Evolutionary conservation across 2,797 vertebrate genomes (phyloP), one percentile per base, ranked within the genome.

Genomic region (Mormyrus proboscirostris): DNA sequence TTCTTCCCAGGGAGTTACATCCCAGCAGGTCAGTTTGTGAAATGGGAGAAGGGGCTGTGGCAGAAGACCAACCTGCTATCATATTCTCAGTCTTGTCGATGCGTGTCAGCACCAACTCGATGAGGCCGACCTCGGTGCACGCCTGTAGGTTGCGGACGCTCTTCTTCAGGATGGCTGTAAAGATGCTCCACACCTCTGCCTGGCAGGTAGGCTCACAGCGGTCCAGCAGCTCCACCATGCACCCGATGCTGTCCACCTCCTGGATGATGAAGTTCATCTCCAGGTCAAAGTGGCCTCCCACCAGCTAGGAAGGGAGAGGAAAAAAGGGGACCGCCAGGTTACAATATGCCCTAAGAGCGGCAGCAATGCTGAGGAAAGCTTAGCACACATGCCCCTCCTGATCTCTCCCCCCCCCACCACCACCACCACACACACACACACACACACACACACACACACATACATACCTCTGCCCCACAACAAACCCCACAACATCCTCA

Each of bases 241-340:
- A 99, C 88, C 95, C 94, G 29, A 99, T 97, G 93, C 98, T 97
- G 90, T 99, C 98, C 0, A 93, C 95, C 93, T 99, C 98, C 95
- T 99, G 98, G 93, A 99, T 99, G 93, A 99, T 98, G 90, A 99
- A 99, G 96, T 99, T 99, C 97, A 99, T 98, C 94, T 99, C 98
- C 93, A 99, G 95, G 95, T 99, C 99, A 94, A 99, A 99, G 82
- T 97, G 97, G 41, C 99, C 97, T 0, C 98, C 98, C 0, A 99
- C 98, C 87, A 99, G 94, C 99, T 99, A 95, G 89, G 92, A 12
- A 91, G 38, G 50, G 22, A 8, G 57, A 53, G 47, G 14, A 62
- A 2, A 73, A 41, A 7, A 33, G 41, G 6, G 38, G 49, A 57
- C 7, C 44, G 4, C 22, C 25, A 65, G 22, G 82, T 57, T 19